phyloP scores from a whole-genome alignment of 2,797 vertebrate genomes.

The Esox masquinongy region DNA sequence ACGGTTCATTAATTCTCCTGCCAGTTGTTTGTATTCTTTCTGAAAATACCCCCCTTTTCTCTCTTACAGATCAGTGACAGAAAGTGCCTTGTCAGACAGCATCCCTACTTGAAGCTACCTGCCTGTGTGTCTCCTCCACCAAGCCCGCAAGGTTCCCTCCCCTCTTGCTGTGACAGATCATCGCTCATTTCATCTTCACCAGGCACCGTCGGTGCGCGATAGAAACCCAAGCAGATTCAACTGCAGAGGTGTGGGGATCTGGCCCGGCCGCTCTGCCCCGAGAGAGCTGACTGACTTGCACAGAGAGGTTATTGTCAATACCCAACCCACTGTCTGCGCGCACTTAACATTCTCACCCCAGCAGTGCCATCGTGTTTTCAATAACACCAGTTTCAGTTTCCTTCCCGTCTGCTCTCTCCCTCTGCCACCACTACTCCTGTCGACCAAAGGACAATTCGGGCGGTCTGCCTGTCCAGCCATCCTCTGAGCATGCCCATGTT shows the following conservation, averaged over 20 bases:
- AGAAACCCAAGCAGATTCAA: slow-evolving; percentile 37
- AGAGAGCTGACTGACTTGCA: slow-evolving; percentile 57
- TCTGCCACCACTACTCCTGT: slow-evolving; percentile 29
- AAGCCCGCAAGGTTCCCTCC: slow-evolving; percentile 53
- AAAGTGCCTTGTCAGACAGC: slow-evolving; percentile 74
- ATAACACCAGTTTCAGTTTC: slow-evolving; percentile 62
- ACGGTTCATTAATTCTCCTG: slow-evolving; percentile 13
- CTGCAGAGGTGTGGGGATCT: slow-evolving; percentile 27
- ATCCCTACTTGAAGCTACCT: slow-evolving; percentile 63
- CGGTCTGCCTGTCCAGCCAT: slow-evolving; percentile 66
- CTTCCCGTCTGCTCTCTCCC: not conserved
- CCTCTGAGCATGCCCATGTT: slow-evolving; percentile 71
- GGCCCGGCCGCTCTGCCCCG: slow-evolving; percentile 47
- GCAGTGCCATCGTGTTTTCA: slow-evolving; percentile 71
- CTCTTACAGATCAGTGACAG: slow-evolving; percentile 60
- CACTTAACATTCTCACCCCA: slow-evolving; percentile 48
- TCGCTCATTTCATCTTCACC: slow-evolving; percentile 62
- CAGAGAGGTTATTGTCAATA: slow-evolving; percentile 49
- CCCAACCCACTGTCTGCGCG: slow-evolving; percentile 29
- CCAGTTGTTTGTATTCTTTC: slow-evolving; percentile 20
- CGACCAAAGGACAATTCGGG: slow-evolving; percentile 58
- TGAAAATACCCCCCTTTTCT: slow-evolving; percentile 33
- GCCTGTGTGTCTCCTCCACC: slow-evolving; percentile 20
- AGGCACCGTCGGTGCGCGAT: slow-evolving; percentile 45
- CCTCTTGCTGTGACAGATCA: slow-evolving; percentile 61